phyloP scores from a whole-genome alignment of 1,140 invertebrate species.

The Helicoverpa zea region DNA sequence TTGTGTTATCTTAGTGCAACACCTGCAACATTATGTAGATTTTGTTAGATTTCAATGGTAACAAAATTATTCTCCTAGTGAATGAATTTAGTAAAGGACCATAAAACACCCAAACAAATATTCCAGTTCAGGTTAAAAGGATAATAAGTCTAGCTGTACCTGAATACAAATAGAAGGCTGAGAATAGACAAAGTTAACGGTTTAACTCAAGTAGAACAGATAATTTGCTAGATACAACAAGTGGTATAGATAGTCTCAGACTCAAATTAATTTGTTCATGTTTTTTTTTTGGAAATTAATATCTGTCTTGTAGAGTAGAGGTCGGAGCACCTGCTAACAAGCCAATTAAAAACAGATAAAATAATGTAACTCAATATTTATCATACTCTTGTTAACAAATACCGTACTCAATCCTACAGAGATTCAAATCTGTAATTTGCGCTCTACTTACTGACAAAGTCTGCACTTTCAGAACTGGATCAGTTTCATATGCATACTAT shows the following conservation, averaged over 20 bases:
- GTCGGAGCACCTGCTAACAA: conserved; percentile 33
- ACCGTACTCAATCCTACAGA: conserved; percentile 34
- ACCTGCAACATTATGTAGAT: not conserved
- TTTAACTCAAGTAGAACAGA: not conserved
- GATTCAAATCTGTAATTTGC: conserved; percentile 46
- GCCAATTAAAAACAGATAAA: conserved; percentile 43
- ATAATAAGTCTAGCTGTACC: not conserved
- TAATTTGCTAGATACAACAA: not conserved
- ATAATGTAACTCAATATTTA: conserved; percentile 34
- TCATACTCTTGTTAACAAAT: conserved; percentile 28
- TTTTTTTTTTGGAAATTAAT: conserved; percentile 25
- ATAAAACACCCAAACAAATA: not conserved
- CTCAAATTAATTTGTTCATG: not conserved
- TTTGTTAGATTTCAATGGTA: not conserved
- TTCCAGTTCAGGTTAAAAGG: not conserved
- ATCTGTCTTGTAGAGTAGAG: conserved; percentile 14
- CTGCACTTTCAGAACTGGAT: conserved; percentile 33
- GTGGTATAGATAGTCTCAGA: not conserved
- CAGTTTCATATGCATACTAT: conserved; percentile 25
- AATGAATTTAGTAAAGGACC: not conserved
- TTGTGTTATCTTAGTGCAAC: not conserved
- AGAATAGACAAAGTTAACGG: conserved; percentile 7
- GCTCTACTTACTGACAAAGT: conserved; percentile 27
- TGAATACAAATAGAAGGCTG: conserved; percentile 1
- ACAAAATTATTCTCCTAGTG: not conserved